Evolutionary conservation across 1,140 invertebrate genomes (phyloP), one percentile per base, ranked within the genome.

Genomic region (Rhysida immarginata): DNA sequence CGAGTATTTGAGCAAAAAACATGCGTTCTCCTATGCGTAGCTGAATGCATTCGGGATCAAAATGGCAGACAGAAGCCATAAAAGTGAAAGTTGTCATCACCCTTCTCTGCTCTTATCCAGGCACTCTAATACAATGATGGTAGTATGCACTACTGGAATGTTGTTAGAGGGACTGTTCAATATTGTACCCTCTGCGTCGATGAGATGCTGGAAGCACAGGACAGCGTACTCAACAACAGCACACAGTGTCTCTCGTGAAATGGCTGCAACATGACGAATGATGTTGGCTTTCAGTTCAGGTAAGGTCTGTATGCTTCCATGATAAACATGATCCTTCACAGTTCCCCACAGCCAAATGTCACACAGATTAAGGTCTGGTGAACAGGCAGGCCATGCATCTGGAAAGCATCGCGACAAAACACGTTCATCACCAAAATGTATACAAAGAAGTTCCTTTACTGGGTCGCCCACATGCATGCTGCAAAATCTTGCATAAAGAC

Each of bases 401-500:
- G 29, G 29, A 35, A 35, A 35, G 29, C 16, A 16, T 35, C 29
- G 5, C 29, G 5, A 35, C 29, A 35, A 16, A 35, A 35, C 29
- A 35, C 29, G 29, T 8, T 35, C 29, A 35, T 35, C 16, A 16
- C 29, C 29, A 16, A 35, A 35, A 8, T 16, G 29, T 5, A 16
- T 16, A 35, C 16, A 16, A 35, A 35, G 29, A 35, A 35, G 29
- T 35, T 35, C 29, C 29, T 35, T 35, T 35, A 35, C 29, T 35
- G 29, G 29, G 29, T 16, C 5, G 16, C 29, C 29, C 5, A 35
- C 16, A 35, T 35, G 5, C 29, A 35, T 23, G 44, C 48, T 51
- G 46, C 48, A 21, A 23, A 2, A 56, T 56, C 48, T 51, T 51
- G 25, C 42, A 21, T 57, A 24, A 52, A 57, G 49, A 52, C 49